These are phyloP conservation scores for Oncorhynchus keta DNA, from an alignment of 2,113 vertebrate genomes.

Conservation along the genomic window DNA sequence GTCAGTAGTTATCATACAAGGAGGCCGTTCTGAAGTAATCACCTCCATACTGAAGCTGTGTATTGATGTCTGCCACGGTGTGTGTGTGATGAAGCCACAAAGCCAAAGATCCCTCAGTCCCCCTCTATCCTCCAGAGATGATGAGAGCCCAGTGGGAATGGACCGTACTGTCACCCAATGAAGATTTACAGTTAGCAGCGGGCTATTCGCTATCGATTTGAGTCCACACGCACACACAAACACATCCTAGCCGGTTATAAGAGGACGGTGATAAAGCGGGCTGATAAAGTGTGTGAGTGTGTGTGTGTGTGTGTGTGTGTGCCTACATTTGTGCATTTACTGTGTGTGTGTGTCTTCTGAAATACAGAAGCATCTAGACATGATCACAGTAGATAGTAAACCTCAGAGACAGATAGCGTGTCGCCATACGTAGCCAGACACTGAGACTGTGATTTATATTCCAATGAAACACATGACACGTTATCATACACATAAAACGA, in stretches of 20 bases:
- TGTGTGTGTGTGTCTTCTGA: too few relatives aligned
- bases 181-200: conserved; percentile 58
- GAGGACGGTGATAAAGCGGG: conserved; percentile 27
- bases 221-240: not conserved
- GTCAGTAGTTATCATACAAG: conserved; percentile 45
- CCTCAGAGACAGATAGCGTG: not conserved
- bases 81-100: conserved; percentile 22
- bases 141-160: conserved; percentile 40
- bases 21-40: conserved; percentile 53
- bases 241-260: conserved; percentile 11
- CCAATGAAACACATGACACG: not conserved
- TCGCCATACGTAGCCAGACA: not conserved
- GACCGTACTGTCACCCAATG: conserved; percentile 55
- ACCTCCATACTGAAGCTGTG: conserved; percentile 34
- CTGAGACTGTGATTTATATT: not conserved
- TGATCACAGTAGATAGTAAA: not conserved
- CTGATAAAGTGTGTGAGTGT: not conserved
- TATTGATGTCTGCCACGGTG: conserved; percentile 51
- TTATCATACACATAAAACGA: not conserved
- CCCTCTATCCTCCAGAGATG: conserved; percentile 23
- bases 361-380: not conserved
- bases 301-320: not conserved
- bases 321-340: not conserved
- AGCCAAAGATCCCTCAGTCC: conserved; percentile 4
- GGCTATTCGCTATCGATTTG: conserved; percentile 48